phyloP scores from a whole-genome alignment of 2,888 invertebrate species.

The Hypomecis atomaria region DNA sequence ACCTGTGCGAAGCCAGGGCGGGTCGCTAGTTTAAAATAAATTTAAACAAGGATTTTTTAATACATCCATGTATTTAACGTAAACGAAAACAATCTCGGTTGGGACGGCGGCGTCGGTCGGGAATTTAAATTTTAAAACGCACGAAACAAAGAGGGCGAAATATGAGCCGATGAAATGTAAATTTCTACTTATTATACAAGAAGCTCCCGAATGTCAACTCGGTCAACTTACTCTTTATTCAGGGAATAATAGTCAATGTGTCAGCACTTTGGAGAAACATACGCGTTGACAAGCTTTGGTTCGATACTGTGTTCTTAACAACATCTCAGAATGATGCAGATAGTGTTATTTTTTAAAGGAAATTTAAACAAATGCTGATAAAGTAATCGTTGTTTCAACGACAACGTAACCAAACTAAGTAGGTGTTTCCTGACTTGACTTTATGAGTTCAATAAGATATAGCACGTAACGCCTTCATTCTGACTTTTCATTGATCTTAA shows the following conservation, averaged over 20 bases:
- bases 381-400: neutral
- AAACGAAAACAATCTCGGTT: conserved; percentile 38
- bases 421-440: no score
- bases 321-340: no score
- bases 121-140: conserved; percentile 58
- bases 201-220: conserved; percentile 65
- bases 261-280: conserved; percentile 55
- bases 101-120: conserved; percentile 30
- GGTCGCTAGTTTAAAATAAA: no score
- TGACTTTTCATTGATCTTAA: no score
- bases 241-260: conserved; percentile 66
- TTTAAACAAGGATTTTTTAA: no score
- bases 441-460: no score
- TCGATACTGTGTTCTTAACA: conserved; percentile 35
- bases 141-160: conserved; percentile 52
- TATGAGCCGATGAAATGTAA: conserved; percentile 65
- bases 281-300: conserved; percentile 48
- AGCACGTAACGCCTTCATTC: no score
- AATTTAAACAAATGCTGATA: neutral
- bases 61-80: conserved; percentile 53
- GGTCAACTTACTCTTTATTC: conserved; percentile 71
- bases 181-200: conserved; percentile 67
- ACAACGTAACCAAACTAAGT: no score
- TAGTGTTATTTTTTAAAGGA: no score
- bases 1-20: no score